Evolutionary conservation across 2,113 vertebrate genomes (phyloP), one percentile per base, ranked within the genome.

Genomic region (Gasterosteus aculeatus): DNA sequence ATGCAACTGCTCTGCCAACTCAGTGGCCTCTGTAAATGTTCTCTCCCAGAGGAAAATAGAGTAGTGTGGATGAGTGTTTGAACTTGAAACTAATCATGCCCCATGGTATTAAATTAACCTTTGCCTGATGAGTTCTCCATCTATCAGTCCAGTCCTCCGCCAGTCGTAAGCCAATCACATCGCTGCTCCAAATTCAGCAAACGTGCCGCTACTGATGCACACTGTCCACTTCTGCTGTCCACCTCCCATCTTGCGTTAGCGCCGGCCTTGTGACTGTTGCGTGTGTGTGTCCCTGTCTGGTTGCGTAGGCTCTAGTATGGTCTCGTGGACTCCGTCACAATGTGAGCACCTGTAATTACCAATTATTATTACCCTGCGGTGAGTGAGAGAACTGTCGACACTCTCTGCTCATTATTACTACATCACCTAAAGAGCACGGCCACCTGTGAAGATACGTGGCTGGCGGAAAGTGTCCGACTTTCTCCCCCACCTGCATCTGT

Each of bases 61-160:
- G 42, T 15, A 64, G 83, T n/a, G 63, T 69, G 74, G 46, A 35
- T 19, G 66, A 71, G 74, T 83, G 76, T 76, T 85, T 72, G 83
- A 84, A 82, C 47, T 62, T 73, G 46, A 85, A 81, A 80, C 39
- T 81, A 88, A 88, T 81, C 61, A 73, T 54, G 56, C 74, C 77
- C 77, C 2, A 1, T 77, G 72, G 80, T 79, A 69, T 88, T 81
- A 83, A 81, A 89, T 84, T 85, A 89, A 84, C 85, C 81, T 89
- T 65, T 71, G 66, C 71, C 81, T 81, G 77, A 87, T 89, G 82
- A 87, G 67, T 83, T 85, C 79, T 85, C 58, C 56, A 42, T 82
- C 78, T 77, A 75, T 67, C 76, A 73, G 51, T 83, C 47, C 26
- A 68, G 77, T 81, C 75, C 76, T 72, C 72, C 47, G 67, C 64